Base-by-base conservation (phyloP, 1,140 invertebrate species). In the Galendromus occidentalis region DNA sequence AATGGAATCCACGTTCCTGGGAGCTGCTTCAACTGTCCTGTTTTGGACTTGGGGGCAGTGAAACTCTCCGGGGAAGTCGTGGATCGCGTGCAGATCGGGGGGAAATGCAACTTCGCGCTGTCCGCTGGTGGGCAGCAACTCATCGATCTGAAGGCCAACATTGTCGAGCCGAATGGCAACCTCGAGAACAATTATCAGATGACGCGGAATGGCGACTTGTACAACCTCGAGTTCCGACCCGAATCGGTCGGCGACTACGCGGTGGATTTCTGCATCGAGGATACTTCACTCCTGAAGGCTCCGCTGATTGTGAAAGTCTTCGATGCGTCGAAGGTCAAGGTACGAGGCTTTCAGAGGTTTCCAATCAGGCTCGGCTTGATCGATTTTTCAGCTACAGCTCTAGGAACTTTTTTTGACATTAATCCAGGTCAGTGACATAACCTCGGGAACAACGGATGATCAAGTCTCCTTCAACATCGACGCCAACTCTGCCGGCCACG, bases 261-360 rank as follows among this genome's bases (percentile, higher is more conserved):
- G 69, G 88, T 97, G 55, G 89, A 94, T 78, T 86, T 91, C 64
- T 82, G 82, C 72, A 80, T 91, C 59, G 83, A 81, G 6, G 86
- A 84, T 22, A 83, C 85, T 9, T 85, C 90, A 65, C 85, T 97
- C 0, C 86, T 90, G 74, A 90, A 90, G 25, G 93, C 90, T 76
- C 93, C 94, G 33, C 96, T 96, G 73, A 79, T 70, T 12, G 84
- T 95, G 4, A 96, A 96, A 76, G 92, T 89, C 20, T 98, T 94
- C 76, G 93, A 96, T 73, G 86, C 91, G 0, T 84, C 84, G 65
- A 86, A 88, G 75, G 90, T 93, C 22, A 85, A 85, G 65, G 87
- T 59, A 59, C 22, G 22, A 59, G 17, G 33, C 51, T 25, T 6
- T 28, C 45, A 47, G n/a, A n/a, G n/a, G n/a, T n/a, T n/a, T n/a